phyloP scores from a whole-genome alignment of 2,888 invertebrate species.

The Micoletzkya japonica region DNA sequence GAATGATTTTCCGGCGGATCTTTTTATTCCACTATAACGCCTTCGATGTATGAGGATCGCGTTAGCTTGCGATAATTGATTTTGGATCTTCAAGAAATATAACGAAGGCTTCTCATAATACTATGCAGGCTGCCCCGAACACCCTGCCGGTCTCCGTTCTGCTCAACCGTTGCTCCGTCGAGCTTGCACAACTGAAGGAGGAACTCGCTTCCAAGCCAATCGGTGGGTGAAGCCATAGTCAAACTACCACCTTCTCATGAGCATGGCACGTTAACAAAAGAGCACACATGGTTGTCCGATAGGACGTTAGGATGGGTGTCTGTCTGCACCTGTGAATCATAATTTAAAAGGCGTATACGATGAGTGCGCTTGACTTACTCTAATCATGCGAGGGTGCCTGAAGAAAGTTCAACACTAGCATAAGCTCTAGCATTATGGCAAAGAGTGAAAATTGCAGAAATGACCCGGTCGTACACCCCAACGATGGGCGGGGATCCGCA shows the following conservation, averaged over 20 bases:
- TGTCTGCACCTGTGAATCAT: too few species aligned
- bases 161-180: slow-evolving; percentile 37
- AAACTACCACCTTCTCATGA: too few species aligned
- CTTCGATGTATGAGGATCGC: too few species aligned
- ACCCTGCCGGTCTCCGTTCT: slow-evolving; percentile 14
- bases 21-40: too few species aligned
- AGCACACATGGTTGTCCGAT: too few species aligned
- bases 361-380: too few species aligned
- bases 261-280: too few species aligned
- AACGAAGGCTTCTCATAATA: neutral
- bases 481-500: slow-evolving; percentile 58
- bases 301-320: too few species aligned
- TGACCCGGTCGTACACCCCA: slow-evolving; percentile 60
- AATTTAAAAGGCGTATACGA: too few species aligned
- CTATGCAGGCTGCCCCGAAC: slow-evolving; percentile 7
- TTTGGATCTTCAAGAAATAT: neutral
- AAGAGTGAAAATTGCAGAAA: slow-evolving; percentile 40
- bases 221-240: slow-evolving; percentile 32
- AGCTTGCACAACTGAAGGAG: slow-evolving; percentile 53
- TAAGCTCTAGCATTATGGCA: neutral
- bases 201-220: slow-evolving; percentile 55
- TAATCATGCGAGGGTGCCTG: neutral
- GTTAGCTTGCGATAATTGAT: neutral
- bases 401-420: neutral
- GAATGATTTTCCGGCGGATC: too few species aligned